These are phyloP conservation scores for Megaleporinus macrocephalus DNA, from an alignment of 2,113 vertebrate species.

Conservation along the genomic window DNA sequence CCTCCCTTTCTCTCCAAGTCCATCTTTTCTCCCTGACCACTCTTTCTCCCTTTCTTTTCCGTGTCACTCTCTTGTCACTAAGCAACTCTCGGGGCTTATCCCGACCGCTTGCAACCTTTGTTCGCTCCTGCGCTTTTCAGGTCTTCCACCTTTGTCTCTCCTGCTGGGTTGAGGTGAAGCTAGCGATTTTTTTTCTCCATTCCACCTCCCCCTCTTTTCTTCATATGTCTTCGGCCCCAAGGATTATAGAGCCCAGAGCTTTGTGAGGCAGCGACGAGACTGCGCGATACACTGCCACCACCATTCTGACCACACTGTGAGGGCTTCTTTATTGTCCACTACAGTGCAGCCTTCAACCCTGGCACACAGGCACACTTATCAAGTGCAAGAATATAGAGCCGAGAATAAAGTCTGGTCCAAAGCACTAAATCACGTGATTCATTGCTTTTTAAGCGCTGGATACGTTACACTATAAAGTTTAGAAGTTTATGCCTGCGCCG, in stretches of 20 bases:
- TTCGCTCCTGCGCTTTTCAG: constrained; percentile 61
- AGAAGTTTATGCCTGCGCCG: background rate
- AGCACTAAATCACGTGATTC: background rate
- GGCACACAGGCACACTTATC: constrained; percentile 33
- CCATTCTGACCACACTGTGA: constrained; percentile 35
- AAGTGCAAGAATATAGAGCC: constrained; percentile 1
- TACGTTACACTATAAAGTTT: background rate
- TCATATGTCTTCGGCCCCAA: constrained; percentile 44
- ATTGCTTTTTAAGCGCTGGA: background rate
- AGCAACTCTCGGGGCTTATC: constrained; percentile 54
- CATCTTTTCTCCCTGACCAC: constrained; percentile 24
- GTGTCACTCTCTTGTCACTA: constrained; percentile 57
- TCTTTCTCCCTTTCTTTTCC: constrained; percentile 58
- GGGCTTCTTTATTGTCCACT: constrained; percentile 41
- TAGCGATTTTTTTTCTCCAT: constrained; percentile 63
- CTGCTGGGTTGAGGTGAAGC: constrained; percentile 60
- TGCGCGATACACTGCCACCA: constrained; percentile 28
- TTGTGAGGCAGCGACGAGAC: constrained; percentile 33
- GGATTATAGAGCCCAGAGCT: constrained; percentile 49
- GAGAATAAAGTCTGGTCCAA: constrained; percentile 7
- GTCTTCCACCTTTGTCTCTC: constrained; percentile 63
- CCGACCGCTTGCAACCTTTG: constrained; percentile 48
- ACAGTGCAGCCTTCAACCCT: constrained; percentile 19
- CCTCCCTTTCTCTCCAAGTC: constrained; percentile 40
- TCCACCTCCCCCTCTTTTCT: constrained; percentile 21